Evolutionary conservation across 2,888 invertebrate species (phyloP).

Genomic region (Trypoxylon attenuatum): DNA sequence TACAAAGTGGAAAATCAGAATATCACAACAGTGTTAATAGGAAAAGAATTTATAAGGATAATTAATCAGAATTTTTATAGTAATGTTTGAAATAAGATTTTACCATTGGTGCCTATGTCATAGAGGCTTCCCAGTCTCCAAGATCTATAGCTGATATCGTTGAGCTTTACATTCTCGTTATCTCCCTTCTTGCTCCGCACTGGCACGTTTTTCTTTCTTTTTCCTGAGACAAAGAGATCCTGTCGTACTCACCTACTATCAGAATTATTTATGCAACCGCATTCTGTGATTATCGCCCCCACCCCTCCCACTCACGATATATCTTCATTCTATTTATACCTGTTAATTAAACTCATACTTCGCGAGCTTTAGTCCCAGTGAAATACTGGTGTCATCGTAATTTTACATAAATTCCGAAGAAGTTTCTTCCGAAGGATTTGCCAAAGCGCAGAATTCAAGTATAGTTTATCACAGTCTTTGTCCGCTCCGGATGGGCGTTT

Average conservation of each 20-base stretch:
- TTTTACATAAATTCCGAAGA: too few species aligned
- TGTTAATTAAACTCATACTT: too few species aligned
- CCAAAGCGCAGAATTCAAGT: neutral
- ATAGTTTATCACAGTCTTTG: neutral
- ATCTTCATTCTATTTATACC: too few species aligned
- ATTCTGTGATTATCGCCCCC: too few species aligned
- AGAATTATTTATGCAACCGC: constrained; percentile 20
- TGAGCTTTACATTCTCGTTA: constrained; percentile 65
- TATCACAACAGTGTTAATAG: neutral
- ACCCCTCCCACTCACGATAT: too few species aligned
- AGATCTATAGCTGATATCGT: constrained; percentile 70
- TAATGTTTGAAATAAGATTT: neutral
- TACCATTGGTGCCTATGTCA: constrained; percentile 64
- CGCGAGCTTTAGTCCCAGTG: too few species aligned
- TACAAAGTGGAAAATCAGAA: too few species aligned
- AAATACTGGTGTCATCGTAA: too few species aligned
- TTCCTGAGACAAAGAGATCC: too few species aligned
- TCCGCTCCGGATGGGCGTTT: constrained; percentile 18
- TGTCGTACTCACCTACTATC: too few species aligned
- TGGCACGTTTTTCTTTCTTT: constrained; percentile 26
- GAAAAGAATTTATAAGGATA: neutral
- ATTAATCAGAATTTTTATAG: neutral
- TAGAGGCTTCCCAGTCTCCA: constrained; percentile 72
- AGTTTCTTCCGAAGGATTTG: neutral
- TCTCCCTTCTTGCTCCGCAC: constrained; percentile 24